These are phyloP conservation scores for Adineta ricciae DNA, from an alignment of 2,888 invertebrate species.

Conservation along the genomic window DNA sequence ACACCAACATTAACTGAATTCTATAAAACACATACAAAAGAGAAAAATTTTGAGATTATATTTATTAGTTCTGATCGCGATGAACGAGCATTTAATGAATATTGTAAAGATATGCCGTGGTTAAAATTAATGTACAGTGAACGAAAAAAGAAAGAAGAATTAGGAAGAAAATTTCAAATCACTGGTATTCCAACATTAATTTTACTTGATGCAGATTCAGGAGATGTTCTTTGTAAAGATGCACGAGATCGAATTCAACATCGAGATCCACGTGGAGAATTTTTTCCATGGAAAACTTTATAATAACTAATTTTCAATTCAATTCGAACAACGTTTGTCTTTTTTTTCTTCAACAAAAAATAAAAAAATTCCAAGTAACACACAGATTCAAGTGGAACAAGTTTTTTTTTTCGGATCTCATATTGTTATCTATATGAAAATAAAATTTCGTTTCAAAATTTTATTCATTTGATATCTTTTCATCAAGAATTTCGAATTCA, in stretches of 20 bases:
- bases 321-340: neutral
- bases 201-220: constrained; percentile 14
- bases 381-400: neutral
- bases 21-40: neutral
- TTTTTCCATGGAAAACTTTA: neutral
- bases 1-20: neutral
- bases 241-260: neutral
- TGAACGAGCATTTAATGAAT: neutral
- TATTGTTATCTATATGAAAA: constrained; percentile 1
- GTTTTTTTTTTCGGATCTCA: neutral
- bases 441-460: neutral
- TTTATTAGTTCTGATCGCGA: constrained; percentile 19
- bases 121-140: neutral
- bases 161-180: neutral
- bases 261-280: neutral
- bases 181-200: neutral
- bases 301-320: neutral
- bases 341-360: neutral
- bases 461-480: neutral
- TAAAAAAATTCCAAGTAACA: neutral
- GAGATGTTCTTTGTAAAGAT: constrained; percentile 7
- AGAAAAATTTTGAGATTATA: constrained; percentile 10
- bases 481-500: too few species aligned
- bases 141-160: constrained; percentile 14
- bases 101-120: neutral